phyloP scores from a whole-genome alignment of 2,113 vertebrate genomes.

The Orcinus orca region DNA sequence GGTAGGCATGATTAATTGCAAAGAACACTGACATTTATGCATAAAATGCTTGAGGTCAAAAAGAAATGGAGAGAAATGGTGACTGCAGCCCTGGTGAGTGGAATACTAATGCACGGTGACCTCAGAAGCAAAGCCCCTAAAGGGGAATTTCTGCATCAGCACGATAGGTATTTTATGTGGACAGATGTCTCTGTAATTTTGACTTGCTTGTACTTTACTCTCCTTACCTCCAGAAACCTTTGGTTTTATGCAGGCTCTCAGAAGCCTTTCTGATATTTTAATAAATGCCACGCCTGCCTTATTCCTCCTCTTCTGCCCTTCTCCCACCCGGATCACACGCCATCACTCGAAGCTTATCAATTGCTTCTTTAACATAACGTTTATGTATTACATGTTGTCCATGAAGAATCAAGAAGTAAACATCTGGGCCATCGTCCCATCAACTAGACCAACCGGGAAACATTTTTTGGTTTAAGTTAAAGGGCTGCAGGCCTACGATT shows the following conservation, averaged over 20 bases:
- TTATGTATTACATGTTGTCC: background rate
- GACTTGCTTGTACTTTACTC: slow-evolving; percentile 29
- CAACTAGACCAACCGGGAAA: background rate
- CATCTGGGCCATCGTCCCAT: background rate
- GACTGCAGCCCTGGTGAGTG: slow-evolving; percentile 68
- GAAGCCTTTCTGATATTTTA: background rate
- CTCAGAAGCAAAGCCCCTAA: slow-evolving; percentile 69
- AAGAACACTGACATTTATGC: slow-evolving; percentile 86
- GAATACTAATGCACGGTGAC: slow-evolving; percentile 82
- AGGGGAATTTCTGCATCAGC: slow-evolving; percentile 67
- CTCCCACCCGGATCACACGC: background rate
- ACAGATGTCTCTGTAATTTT: slow-evolving; percentile 38
- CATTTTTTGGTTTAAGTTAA: background rate
- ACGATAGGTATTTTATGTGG: slow-evolving; percentile 68
- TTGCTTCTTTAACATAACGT: background rate
- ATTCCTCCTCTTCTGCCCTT: background rate
- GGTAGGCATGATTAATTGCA: slow-evolving; percentile 86
- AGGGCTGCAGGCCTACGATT: background rate
- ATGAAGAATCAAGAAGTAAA: background rate
- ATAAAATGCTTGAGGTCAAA: slow-evolving; percentile 86
- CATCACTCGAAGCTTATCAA: background rate
- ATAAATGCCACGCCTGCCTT: too few relatives aligned
- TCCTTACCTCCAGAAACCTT: background rate
- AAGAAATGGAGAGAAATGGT: slow-evolving; percentile 84
- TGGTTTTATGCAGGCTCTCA: slow-evolving; percentile 18